phyloP scores from a whole-genome alignment of 2,888 invertebrate genomes.

The Epinotia bilunana region DNA sequence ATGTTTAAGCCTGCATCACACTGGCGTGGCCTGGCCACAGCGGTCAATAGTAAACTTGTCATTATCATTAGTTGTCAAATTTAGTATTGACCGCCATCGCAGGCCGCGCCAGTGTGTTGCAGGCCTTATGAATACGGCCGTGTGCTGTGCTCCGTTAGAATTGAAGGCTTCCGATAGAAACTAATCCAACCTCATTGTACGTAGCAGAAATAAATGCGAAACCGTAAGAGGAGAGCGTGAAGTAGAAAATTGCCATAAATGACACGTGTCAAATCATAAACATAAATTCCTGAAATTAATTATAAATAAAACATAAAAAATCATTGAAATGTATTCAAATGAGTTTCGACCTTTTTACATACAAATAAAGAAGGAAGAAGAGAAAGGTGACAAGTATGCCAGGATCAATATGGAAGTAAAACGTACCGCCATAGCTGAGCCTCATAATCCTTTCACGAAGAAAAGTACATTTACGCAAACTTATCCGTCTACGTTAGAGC shows the following conservation, averaged over 20 bases:
- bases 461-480: slow-evolving; percentile 72
- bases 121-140: too few species aligned
- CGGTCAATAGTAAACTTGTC: too few species aligned
- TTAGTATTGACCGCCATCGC: too few species aligned
- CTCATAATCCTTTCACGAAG: slow-evolving; percentile 70
- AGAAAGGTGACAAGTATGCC: slow-evolving; percentile 75
- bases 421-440: slow-evolving; percentile 57
- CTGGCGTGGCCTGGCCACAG: too few species aligned
- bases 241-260: slow-evolving; percentile 2
- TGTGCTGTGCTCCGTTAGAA: too few species aligned
- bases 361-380: slow-evolving; percentile 73
- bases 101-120: too few species aligned
- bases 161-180: too few species aligned
- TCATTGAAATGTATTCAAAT: slow-evolving; percentile 66
- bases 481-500: slow-evolving; percentile 69
- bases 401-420: slow-evolving; percentile 76
- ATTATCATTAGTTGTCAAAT: too few species aligned
- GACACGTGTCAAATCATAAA: neutral
- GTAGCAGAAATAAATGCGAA: neutral
- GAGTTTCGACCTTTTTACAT: slow-evolving; percentile 75
- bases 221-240: neutral
- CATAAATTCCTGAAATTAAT: slow-evolving; percentile 46
- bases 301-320: slow-evolving; percentile 6
- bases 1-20: too few species aligned
- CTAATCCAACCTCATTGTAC: neutral